Evolutionary conservation across 2,797 vertebrate species (phyloP).

Genomic region (Monodelphis domestica): DNA sequence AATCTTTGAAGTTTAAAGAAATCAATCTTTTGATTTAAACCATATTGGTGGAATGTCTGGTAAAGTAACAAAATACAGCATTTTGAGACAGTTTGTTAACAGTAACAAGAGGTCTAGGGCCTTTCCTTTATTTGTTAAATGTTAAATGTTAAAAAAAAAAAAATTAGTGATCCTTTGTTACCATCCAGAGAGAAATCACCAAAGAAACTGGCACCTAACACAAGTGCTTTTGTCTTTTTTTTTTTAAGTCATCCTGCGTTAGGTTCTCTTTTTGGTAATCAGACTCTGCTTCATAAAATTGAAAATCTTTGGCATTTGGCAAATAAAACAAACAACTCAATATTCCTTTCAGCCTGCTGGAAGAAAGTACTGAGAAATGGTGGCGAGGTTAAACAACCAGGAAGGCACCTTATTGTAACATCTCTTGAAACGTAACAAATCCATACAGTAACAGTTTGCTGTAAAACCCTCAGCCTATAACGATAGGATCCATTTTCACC

Average conservation of each 20-base stretch:
- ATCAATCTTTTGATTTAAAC: not conserved
- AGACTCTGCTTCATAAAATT: constrained; percentile 29
- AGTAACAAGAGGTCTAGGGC: not conserved
- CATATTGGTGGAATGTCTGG: not conserved
- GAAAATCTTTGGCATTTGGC: not conserved
- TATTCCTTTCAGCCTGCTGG: not conserved
- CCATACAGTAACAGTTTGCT: not conserved
- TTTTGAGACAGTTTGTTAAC: not conserved
- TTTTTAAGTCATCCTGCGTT: constrained; percentile 14
- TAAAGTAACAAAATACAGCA: not conserved
- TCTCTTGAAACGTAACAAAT: not conserved
- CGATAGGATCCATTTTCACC: not conserved
- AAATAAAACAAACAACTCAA: not conserved
- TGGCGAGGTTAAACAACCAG: not conserved
- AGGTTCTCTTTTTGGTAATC: constrained; percentile 33
- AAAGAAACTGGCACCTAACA: not conserved
- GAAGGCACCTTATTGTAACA: not conserved
- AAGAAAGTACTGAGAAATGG: not conserved
- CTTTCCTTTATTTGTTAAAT: too few relatives aligned
- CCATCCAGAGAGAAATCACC: not conserved
- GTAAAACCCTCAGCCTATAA: not conserved
- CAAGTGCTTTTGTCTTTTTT: not conserved
- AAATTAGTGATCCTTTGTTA: constrained; percentile 15
- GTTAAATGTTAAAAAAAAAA: too few relatives aligned
- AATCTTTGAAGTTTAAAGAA: not conserved